A percentile compares a stretch with the other conserved stretches of the same genome.
Conservation (phyloP, 2,113 vertebrate genomes). For the Sinocyclocheilus rhinocerous region DNA sequence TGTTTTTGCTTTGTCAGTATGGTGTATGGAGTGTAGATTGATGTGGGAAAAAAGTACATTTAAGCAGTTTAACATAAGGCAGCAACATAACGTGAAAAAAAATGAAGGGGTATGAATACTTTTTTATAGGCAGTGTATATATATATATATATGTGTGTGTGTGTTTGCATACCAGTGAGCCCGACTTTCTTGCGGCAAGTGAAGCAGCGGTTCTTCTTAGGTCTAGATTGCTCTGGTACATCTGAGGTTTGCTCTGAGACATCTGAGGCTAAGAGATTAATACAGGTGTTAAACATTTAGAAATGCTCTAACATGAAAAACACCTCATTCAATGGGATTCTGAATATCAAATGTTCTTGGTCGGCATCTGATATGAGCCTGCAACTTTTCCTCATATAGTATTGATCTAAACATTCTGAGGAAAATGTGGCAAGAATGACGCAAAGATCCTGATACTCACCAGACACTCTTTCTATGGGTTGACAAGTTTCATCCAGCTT, state of each 20-base stretch:
- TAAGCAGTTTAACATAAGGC: too few relatives aligned
- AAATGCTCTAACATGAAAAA: not conserved
- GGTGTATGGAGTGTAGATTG: too few relatives aligned
- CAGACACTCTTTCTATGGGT: slow-evolving; percentile 50
- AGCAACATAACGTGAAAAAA: too few relatives aligned
- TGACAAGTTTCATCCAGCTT: slow-evolving; percentile 45
- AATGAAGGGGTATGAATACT: too few relatives aligned
- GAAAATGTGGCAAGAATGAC: too few relatives aligned
- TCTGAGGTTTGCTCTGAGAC: slow-evolving; percentile 76
- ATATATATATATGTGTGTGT: too few relatives aligned
- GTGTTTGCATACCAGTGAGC: slow-evolving; percentile 81
- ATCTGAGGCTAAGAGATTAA: slow-evolving; percentile 49
- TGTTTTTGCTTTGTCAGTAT: too few relatives aligned
- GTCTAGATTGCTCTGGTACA: slow-evolving; percentile 80
- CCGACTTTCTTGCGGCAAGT: slow-evolving; percentile 90
- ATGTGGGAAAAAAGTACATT: too few relatives aligned
- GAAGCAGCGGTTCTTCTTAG: slow-evolving; percentile 87
- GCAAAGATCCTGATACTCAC: slow-evolving; percentile 24
- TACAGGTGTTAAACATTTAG: not conserved
- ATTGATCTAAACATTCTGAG: not conserved
- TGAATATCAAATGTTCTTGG: not conserved
- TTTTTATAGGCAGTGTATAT: too few relatives aligned
- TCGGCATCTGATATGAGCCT: not conserved
- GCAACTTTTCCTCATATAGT: not conserved
- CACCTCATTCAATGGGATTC: not conserved